Evolutionary conservation across 1,140 invertebrate species (phyloP).

Genomic region (Mamestra configurata): DNA sequence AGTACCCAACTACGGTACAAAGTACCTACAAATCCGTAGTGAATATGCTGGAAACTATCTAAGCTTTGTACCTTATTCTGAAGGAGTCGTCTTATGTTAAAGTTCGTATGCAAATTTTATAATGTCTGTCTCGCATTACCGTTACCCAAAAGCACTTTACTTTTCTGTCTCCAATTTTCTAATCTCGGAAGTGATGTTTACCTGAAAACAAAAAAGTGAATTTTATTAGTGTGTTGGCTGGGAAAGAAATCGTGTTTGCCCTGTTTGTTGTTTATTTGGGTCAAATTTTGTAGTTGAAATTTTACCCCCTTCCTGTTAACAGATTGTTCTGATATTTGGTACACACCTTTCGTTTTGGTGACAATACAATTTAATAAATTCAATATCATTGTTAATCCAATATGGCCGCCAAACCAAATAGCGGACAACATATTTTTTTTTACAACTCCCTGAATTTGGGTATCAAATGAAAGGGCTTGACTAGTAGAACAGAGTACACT

Average conservation of each 20-base stretch:
- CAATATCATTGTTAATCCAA: too few species aligned
- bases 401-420: too few species aligned
- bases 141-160: constrained; percentile 3
- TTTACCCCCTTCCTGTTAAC: too few species aligned
- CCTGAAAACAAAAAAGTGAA: constrained; percentile 35
- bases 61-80: constrained; percentile 68
- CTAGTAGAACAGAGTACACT: too few species aligned
- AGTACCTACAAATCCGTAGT: constrained; percentile 20
- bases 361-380: too few species aligned
- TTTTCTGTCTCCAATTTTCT: constrained; percentile 18
- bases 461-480: too few species aligned
- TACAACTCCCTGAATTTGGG: too few species aligned
- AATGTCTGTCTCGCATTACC: constrained; percentile 25
- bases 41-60: constrained; percentile 70
- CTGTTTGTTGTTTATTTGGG: too few species aligned
- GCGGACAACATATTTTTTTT: too few species aligned
- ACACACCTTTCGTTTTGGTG: too few species aligned
- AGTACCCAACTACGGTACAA: constrained; percentile 2
- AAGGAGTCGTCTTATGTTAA: constrained; percentile 68
- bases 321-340: too few species aligned
- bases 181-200: background rate
- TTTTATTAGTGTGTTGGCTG: background rate
- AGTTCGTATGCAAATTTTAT: constrained; percentile 42
- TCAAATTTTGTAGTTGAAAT: too few species aligned
- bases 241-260: background rate